Evolutionary conservation across 2,113 vertebrate species (phyloP).

Genomic region (Nannospalax galili): DNA sequence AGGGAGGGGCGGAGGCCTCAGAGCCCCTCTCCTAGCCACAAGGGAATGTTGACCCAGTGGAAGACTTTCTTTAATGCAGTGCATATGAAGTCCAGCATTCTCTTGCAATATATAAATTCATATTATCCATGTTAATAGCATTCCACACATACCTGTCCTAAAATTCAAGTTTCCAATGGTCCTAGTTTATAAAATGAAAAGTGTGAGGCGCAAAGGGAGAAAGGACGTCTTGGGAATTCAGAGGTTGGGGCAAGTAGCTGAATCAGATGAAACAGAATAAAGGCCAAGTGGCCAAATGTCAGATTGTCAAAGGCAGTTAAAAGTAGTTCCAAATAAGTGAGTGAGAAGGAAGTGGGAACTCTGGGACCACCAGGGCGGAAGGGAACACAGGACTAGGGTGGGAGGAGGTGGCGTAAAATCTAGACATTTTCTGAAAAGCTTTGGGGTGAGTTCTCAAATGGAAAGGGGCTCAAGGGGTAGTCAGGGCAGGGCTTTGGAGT

Average conservation of each 20-base stretch:
- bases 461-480: not conserved
- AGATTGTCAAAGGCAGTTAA: constrained; percentile 26
- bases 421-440: not conserved
- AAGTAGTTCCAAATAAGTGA: constrained; percentile 43
- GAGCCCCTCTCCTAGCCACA: not conserved
- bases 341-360: not conserved
- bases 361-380: not conserved
- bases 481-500: not conserved
- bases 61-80: not conserved
- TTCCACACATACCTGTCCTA: not conserved
- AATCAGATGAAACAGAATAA: constrained; percentile 47
- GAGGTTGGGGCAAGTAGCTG: not conserved
- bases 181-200: not conserved
- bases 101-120: not conserved
- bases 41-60: not conserved
- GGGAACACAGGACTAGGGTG: not conserved
- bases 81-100: not conserved
- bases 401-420: not conserved
- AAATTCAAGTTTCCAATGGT: constrained; percentile 2
- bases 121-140: not conserved
- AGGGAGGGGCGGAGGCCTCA: too few species aligned
- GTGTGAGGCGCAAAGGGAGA: not conserved
- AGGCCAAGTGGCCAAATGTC: constrained; percentile 23
- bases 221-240: constrained; percentile 3
- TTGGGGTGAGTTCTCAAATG: not conserved